Base-by-base conservation (phyloP, 2,888 invertebrate genomes). In the Drepana falcataria region DNA sequence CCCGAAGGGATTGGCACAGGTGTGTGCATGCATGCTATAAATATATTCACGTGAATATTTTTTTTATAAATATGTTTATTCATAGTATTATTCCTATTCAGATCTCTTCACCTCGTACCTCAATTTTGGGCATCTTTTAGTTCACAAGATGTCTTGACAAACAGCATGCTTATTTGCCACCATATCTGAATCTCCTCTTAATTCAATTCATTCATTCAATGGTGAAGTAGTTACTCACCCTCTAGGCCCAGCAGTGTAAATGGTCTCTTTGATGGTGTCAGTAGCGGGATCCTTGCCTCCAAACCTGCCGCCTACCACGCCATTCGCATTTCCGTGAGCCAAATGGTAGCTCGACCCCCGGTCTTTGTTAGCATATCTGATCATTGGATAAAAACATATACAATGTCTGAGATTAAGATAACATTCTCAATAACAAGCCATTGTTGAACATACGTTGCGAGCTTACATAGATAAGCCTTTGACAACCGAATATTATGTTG, bases 161-260 rank as follows among this genome's bases (percentile, higher is more conserved):
- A n/a, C n/a, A n/a, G n/a, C n/a, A n/a, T n/a, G n/a, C 21, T 21
- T 21, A 21, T 1, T 21, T 21, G 21, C 21, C 21, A 21, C 21
- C 21, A 21, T 21, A 21, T 21, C 21, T 21, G 21, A 21, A 21
- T 21, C 21, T 21, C 21, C 21, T 21, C 21, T 21, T 21, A 21
- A 21, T 21, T 21, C 21, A 21, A 21, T 21, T 21, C 21, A 21
- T 21, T 21, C 21, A 21, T 21, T 21, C 21, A 21, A 21, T 21
- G 21, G 21, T 21, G 21, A 21, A 21, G 21, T 21, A 1, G 21
- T 21, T 48, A 66, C 91, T 90, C 73, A 93, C 87, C 96, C 96
- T 79, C 95, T 92, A 59, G 94, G 94, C 56, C 96, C 96, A 48
- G 95, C 95, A 5, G 95, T 94, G 75, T 95, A 96, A 48, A 93